Conservation (phyloP, 2,113 vertebrate species). For the Ailuropoda melanoleuca region DNA sequence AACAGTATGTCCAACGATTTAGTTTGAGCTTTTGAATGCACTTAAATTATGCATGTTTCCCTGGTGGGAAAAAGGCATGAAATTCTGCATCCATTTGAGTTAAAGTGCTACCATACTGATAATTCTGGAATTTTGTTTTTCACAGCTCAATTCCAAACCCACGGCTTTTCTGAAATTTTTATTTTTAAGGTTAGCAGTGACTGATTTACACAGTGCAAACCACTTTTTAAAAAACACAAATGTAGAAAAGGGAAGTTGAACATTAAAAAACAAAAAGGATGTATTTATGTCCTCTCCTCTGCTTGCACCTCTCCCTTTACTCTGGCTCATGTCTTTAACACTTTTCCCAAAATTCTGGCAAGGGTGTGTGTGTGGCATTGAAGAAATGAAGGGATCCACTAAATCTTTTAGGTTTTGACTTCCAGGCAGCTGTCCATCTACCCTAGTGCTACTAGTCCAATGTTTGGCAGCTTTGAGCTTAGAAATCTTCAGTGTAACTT, state of each 20-base stretch:
- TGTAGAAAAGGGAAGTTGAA: background rate
- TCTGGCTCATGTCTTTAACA: background rate
- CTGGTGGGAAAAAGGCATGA: background rate
- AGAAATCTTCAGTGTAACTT: background rate
- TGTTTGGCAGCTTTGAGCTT: background rate
- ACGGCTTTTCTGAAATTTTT: background rate
- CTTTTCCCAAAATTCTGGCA: background rate
- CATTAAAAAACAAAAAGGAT: background rate
- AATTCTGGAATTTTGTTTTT: slow-evolving; percentile 16
- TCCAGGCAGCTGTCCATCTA: background rate
- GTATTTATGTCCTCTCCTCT: background rate
- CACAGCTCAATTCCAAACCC: background rate
- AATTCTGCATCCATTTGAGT: background rate
- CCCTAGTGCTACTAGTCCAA: background rate
- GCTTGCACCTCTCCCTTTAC: background rate
- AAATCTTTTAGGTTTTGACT: background rate
- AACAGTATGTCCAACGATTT: background rate
- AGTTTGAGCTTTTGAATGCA: background rate
- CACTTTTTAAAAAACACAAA: background rate
- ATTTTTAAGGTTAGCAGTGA: background rate
- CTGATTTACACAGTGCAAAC: background rate
- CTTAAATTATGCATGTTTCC: background rate
- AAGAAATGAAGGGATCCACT: background rate
- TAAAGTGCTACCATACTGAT: slow-evolving; percentile 31
- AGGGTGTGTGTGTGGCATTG: background rate